These are phyloP conservation scores for Cephus pygmeus DNA, from an alignment of 2,888 invertebrate species.

Conservation along the genomic window DNA sequence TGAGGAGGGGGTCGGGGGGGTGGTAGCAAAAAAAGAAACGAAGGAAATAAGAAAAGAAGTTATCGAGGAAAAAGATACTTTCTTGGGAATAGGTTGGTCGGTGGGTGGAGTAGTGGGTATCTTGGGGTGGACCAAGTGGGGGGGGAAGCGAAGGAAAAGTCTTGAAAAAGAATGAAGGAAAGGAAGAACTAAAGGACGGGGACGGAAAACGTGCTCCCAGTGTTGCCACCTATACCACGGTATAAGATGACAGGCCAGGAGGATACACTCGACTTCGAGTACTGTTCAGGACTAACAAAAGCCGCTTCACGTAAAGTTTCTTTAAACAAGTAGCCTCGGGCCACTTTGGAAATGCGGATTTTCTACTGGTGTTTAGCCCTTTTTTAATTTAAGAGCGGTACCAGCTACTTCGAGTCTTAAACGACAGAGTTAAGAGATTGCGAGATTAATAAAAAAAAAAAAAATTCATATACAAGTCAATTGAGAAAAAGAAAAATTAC, in stretches of 20 bases:
- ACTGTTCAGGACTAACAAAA: constrained; percentile 50
- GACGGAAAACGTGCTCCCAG: not conserved
- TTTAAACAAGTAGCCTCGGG: constrained; percentile 43
- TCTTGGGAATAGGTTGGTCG: constrained; percentile 22
- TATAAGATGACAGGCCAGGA: constrained; percentile 14
- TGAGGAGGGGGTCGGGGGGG: constrained; percentile 19
- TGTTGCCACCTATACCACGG: not conserved
- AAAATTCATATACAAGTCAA: no score
- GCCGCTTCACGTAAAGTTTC: constrained; percentile 48
- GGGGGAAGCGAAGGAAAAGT: not conserved
- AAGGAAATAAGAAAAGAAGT: constrained; percentile 26
- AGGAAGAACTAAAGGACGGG: constrained; percentile 18
- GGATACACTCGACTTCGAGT: constrained; percentile 46
- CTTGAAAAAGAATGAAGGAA: constrained; percentile 12
- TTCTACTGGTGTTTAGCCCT: not conserved
- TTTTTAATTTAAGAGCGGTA: constrained; percentile 20
- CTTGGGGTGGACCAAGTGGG: constrained; percentile 17
- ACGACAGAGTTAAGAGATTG: not conserved
- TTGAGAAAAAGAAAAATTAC: no score
- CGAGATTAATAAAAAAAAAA: no score
- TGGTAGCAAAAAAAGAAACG: constrained; percentile 23
- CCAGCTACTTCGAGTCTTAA: constrained; percentile 18
- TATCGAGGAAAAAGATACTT: constrained; percentile 42
- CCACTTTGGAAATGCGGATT: constrained; percentile 25
- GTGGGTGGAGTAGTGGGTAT: not conserved